phyloP scores from a whole-genome alignment of 2,113 vertebrate genomes.

The Lutjanus erythropterus region DNA sequence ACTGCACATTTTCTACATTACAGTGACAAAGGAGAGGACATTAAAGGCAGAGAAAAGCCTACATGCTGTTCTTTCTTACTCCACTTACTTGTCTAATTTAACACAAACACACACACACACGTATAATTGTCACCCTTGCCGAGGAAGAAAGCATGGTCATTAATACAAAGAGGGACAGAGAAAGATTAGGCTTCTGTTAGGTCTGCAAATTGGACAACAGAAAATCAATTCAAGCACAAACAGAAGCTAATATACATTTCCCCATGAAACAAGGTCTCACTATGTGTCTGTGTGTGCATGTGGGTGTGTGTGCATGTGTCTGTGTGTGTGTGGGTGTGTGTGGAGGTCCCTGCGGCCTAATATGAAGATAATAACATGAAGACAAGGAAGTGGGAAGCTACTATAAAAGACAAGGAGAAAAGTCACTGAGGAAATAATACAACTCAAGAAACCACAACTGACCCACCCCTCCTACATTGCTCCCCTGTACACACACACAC shows the following conservation, averaged over 20 bases:
- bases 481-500: background rate
- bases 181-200: constrained; percentile 53
- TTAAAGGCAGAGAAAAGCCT: constrained; percentile 7
- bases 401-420: background rate
- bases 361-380: constrained; percentile 6
- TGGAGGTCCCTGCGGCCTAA: background rate
- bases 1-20: background rate
- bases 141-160: constrained; percentile 47
- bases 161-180: constrained; percentile 46
- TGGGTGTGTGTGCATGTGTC: background rate
- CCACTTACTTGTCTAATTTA: constrained; percentile 35
- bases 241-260: constrained; percentile 65
- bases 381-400: background rate
- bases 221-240: constrained; percentile 68
- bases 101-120: constrained; percentile 18
- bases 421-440: background rate
- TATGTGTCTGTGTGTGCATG: background rate
- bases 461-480: too few species aligned
- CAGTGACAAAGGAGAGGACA: background rate
- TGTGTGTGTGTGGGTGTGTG: background rate
- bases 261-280: constrained; percentile 23
- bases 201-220: constrained; percentile 60
- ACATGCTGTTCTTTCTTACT: constrained; percentile 11
- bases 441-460: background rate
- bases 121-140: constrained; percentile 27